Percentiles rank a stretch among this genome's conserved stretches.
These are phyloP conservation scores for Temnothorax rugatulus DNA, from an alignment of 2,888 invertebrate species.

Conservation along the genomic window DNA sequence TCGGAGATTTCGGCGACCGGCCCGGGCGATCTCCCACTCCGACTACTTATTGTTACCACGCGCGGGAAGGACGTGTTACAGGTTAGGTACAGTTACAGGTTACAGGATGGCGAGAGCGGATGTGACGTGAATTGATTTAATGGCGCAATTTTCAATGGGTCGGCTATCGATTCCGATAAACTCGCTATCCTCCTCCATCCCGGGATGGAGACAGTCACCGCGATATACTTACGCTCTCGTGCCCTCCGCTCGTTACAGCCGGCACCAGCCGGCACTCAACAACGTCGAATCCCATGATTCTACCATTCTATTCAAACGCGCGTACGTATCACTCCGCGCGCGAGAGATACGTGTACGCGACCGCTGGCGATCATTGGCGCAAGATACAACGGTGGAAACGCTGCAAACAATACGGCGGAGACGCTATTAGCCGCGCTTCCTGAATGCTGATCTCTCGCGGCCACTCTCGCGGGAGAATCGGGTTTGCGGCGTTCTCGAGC, in stretches of 20 bases:
- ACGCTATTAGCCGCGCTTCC: slow-evolving; percentile 37
- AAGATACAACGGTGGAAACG: slow-evolving; percentile 1
- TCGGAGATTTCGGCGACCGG: not conserved
- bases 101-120: too few relatives aligned
- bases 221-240: not conserved
- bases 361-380: slow-evolving; percentile 7
- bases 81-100: too few relatives aligned
- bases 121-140: slow-evolving; percentile 24
- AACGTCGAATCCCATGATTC: not conserved
- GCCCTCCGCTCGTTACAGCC: not conserved
- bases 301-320: slow-evolving; percentile 1
- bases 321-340: not conserved
- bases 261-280: slow-evolving; percentile 1
- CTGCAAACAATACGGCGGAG: not conserved
- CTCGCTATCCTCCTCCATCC: slow-evolving; percentile 1
- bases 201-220: not conserved
- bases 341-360: not conserved
- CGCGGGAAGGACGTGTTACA: not conserved
- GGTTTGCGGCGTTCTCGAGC: not conserved
- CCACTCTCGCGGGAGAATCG: not conserved
- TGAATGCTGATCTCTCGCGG: slow-evolving; percentile 1
- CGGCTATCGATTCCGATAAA: slow-evolving; percentile 31
- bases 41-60: not conserved
- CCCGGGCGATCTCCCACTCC: too few relatives aligned
- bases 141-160: slow-evolving; percentile 34